Evolutionary conservation across 2,888 invertebrate species (phyloP).

Genomic region (Acleris emargana): DNA sequence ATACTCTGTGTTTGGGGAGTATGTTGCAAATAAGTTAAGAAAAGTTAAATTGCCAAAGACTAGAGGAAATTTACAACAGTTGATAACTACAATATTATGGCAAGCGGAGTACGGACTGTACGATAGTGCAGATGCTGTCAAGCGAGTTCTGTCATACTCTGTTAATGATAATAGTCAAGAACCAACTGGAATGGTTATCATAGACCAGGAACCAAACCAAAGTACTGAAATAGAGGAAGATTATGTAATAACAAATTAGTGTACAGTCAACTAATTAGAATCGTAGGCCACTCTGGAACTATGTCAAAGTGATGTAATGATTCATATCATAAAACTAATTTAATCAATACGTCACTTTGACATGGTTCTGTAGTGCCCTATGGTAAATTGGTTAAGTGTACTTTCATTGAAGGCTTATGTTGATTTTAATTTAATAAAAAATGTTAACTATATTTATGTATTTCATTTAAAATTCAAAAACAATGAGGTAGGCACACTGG

Average conservation of each 20-base stretch:
- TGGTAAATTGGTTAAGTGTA: no score
- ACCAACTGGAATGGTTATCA: neutral
- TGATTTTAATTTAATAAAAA: constrained; percentile 1
- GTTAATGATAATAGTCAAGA: constrained; percentile 45
- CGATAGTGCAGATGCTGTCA: constrained; percentile 70
- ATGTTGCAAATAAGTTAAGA: constrained; percentile 72
- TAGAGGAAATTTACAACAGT: constrained; percentile 70
- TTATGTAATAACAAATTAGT: constrained; percentile 3
- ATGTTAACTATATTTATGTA: neutral
- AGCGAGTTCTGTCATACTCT: constrained; percentile 63
- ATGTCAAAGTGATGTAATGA: no score
- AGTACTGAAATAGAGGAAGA: constrained; percentile 23
- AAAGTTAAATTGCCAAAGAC: constrained; percentile 65
- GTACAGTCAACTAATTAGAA: neutral
- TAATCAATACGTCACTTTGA: no score
- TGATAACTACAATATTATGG: constrained; percentile 76
- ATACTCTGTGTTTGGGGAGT: constrained; percentile 72
- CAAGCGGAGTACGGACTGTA: constrained; percentile 76
- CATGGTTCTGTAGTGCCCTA: no score
- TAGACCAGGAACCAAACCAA: constrained; percentile 29
- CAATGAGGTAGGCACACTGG: no score
- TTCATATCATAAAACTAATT: no score
- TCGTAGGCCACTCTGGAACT: no score
- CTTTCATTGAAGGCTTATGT: no score
- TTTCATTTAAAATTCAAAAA: neutral